Conservation (phyloP, 2,797 vertebrate genomes). For the Manis pentadactyla region DNA sequence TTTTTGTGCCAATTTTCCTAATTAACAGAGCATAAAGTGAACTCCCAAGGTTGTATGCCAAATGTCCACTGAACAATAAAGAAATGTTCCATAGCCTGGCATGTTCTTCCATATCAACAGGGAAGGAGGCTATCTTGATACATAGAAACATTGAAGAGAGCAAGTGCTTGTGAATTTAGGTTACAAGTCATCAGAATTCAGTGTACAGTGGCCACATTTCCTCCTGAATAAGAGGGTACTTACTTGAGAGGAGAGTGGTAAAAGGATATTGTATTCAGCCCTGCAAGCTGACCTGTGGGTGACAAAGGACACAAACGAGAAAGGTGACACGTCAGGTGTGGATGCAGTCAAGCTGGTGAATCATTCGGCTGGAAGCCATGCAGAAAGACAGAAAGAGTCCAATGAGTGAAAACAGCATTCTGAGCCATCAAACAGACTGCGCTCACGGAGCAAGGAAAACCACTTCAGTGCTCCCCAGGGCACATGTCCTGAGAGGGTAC, state of each 20-base stretch:
- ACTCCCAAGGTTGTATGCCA: neutral
- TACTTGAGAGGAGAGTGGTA: slow-evolving; percentile 91
- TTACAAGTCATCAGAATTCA: slow-evolving; percentile 55
- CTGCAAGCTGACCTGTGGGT: slow-evolving; percentile 95
- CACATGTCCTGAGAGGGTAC: neutral
- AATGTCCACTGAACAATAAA: neutral
- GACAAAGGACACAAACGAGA: slow-evolving; percentile 88
- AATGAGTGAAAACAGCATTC: neutral
- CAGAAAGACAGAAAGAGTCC: slow-evolving; percentile 71
- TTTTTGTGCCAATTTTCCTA: neutral
- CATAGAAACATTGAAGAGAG: slow-evolving; percentile 30
- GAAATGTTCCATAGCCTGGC: neutral
- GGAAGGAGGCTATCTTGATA: slow-evolving; percentile 28
- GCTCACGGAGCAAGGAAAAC: slow-evolving; percentile 35
- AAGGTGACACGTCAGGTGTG: slow-evolving; percentile 86
- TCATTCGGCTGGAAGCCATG: slow-evolving; percentile 86
- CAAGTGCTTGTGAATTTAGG: slow-evolving; percentile 42
- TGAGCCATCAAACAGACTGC: neutral
- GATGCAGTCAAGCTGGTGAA: slow-evolving; percentile 87
- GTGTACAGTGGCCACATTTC: slow-evolving; percentile 61
- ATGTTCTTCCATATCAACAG: neutral
- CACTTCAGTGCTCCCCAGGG: neutral
- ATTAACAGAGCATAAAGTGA: neutral
- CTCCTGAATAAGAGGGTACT: slow-evolving; percentile 85
- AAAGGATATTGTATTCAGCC: slow-evolving; percentile 91